phyloP scores from a whole-genome alignment of 2,888 invertebrate species.

The Hofmannophila pseudospretella region DNA sequence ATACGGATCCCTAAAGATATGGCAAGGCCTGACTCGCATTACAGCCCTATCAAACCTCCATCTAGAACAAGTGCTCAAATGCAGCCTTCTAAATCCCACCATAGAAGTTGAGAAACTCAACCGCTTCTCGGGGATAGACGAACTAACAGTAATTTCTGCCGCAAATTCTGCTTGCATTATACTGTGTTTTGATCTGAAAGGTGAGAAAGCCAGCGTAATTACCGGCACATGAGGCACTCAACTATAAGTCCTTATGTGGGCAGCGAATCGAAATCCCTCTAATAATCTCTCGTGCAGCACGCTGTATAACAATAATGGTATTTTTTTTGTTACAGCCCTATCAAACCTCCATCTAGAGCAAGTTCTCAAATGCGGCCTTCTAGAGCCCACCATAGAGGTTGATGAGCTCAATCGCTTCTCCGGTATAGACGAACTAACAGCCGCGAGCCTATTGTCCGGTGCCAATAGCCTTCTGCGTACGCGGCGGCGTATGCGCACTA shows the following conservation, averaged over 20 bases:
- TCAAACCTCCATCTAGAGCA: conserved; percentile 75
- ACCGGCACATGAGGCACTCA: too few species aligned
- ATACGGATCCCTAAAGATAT: too few species aligned
- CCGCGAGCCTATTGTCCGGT: conserved; percentile 78
- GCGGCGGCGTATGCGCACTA: conserved; percentile 65
- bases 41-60: conserved; percentile 76
- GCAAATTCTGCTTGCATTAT: too few species aligned
- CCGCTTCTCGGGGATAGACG: conserved; percentile 73
- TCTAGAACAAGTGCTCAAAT: conserved; percentile 69
- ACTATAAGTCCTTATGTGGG: too few species aligned
- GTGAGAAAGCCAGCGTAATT: too few species aligned
- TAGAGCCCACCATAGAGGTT: conserved; percentile 34
- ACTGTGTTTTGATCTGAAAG: too few species aligned
- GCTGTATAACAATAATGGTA: neutral
- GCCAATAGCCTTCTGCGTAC: conserved; percentile 73
- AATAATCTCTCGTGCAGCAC: neutral
- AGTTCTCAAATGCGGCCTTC: conserved; percentile 61
- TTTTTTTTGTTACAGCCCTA: conserved; percentile 53
- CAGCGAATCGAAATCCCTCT: too few species aligned
- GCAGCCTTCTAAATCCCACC: conserved; percentile 44
- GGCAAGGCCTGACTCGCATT: too few species aligned
- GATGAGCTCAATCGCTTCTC: conserved; percentile 67
- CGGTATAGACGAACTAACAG: conserved; percentile 75
- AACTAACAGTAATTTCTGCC: too few species aligned
- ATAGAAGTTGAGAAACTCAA: conserved; percentile 50